A percentile compares a stretch with the other conserved stretches of the same genome.
phyloP scores from a whole-genome alignment of 2,797 vertebrate genomes.

The Hafferia zeledoni region DNA sequence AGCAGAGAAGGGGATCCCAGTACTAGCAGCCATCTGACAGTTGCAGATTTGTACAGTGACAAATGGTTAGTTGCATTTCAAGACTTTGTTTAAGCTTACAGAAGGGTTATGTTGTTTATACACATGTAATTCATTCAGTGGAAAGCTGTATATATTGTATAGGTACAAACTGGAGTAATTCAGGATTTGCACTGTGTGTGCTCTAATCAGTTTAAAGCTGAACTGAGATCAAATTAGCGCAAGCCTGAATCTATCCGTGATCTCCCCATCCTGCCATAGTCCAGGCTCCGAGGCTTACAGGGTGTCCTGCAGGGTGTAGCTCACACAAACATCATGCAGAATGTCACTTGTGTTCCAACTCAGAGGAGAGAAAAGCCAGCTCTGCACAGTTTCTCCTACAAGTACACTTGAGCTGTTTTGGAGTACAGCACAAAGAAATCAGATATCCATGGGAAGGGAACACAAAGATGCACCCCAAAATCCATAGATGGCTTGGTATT shows the following conservation, averaged over 20 bases:
- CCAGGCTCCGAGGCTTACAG: background rate
- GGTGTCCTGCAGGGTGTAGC: background rate
- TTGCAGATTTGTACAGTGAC: background rate
- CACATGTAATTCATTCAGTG: background rate
- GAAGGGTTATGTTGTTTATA: background rate
- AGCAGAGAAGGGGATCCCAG: background rate
- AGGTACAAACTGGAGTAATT: background rate
- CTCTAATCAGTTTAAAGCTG: background rate
- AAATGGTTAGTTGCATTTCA: background rate
- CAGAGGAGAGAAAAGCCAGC: background rate
- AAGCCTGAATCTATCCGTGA: background rate
- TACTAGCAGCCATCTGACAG: background rate
- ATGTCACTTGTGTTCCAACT: background rate
- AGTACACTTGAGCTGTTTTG: background rate
- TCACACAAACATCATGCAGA: background rate
- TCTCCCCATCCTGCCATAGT: background rate
- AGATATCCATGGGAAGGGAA: background rate
- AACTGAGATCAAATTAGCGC: background rate
- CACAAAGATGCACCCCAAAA: background rate
- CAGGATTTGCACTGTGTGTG: background rate
- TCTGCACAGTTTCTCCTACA: background rate
- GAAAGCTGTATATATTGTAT: background rate
- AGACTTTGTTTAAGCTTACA: background rate
- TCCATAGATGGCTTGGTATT: background rate
- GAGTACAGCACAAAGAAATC: background rate